phyloP scores from a whole-genome alignment of 2,888 invertebrate genomes.

The Coronaproctus castanopsis region DNA sequence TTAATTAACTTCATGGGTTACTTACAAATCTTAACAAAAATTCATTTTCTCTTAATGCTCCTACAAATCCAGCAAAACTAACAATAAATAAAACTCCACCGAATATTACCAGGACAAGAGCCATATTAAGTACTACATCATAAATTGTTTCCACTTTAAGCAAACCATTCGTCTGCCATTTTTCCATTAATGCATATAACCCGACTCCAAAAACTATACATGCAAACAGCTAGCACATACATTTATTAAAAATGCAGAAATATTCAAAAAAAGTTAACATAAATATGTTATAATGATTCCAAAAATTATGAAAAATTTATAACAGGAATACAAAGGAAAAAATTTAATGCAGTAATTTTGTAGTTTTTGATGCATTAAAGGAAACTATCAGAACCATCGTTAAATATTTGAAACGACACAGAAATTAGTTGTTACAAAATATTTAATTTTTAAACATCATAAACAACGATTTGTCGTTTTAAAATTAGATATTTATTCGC shows the following conservation, averaged over 20 bases:
- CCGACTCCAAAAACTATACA: slow-evolving; percentile 70
- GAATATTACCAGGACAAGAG: slow-evolving; percentile 70
- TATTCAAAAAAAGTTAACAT: not conserved
- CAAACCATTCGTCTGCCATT: slow-evolving; percentile 72
- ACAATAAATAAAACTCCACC: slow-evolving; percentile 82
- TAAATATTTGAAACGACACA: too few species aligned
- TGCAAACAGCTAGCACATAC: slow-evolving; percentile 50
- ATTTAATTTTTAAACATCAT: too few species aligned
- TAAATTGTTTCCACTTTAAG: slow-evolving; percentile 68
- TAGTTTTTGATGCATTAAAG: too few species aligned
- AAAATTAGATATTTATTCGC: too few species aligned
- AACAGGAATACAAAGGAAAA: too few species aligned
- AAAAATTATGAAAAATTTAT: too few species aligned
- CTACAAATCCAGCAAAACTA: slow-evolving; percentile 83
- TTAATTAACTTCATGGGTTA: too few species aligned
- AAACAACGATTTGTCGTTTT: too few species aligned
- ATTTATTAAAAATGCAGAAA: not conserved
- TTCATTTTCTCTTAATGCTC: slow-evolving; percentile 75
- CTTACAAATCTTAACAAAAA: slow-evolving; percentile 76
- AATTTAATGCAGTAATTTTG: too few species aligned
- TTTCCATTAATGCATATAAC: slow-evolving; percentile 76
- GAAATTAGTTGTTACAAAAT: too few species aligned
- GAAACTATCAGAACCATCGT: too few species aligned
- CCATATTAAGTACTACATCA: slow-evolving; percentile 68
- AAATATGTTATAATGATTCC: not conserved